phyloP scores from a whole-genome alignment of 1,140 invertebrate species.

The Augochlora pura region DNA sequence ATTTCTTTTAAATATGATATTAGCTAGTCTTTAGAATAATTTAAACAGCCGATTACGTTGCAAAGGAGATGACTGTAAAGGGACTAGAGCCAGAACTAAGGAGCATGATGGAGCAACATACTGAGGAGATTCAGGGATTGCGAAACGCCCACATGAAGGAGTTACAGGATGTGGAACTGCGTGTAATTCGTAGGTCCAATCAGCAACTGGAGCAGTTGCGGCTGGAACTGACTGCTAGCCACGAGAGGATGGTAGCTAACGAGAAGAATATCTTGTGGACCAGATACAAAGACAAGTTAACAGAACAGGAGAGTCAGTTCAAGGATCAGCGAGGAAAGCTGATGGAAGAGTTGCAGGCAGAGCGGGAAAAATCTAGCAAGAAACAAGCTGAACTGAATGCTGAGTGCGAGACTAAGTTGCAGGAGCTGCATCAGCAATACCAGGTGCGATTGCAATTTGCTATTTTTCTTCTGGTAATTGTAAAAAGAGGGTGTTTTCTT shows the following conservation, averaged over 20 bases:
- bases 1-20: too few species aligned
- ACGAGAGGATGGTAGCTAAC: conserved; percentile 77
- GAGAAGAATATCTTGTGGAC: conserved; percentile 78
- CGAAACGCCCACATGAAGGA: conserved; percentile 80
- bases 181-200: conserved; percentile 80
- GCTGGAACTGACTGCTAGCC: conserved; percentile 77
- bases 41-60: too few species aligned
- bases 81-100: conserved; percentile 87
- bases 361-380: conserved; percentile 66
- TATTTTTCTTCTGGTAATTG: not conserved
- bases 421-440: conserved; percentile 61
- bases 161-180: conserved; percentile 82
- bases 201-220: conserved; percentile 79
- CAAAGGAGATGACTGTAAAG: conserved; percentile 86
- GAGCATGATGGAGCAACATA: conserved; percentile 84
- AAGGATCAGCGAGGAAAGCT: conserved; percentile 66
- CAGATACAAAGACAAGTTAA: conserved; percentile 74
- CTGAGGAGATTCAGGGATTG: conserved; percentile 80
- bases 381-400: conserved; percentile 63
- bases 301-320: conserved; percentile 70
- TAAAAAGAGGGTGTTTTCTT: conserved; percentile 14
- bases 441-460: conserved; percentile 54
- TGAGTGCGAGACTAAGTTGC: conserved; percentile 64
- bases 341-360: conserved; percentile 68
- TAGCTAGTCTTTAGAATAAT: too few species aligned